phyloP scores from a whole-genome alignment of 2,797 vertebrate species.

The Thunnus albacares region DNA sequence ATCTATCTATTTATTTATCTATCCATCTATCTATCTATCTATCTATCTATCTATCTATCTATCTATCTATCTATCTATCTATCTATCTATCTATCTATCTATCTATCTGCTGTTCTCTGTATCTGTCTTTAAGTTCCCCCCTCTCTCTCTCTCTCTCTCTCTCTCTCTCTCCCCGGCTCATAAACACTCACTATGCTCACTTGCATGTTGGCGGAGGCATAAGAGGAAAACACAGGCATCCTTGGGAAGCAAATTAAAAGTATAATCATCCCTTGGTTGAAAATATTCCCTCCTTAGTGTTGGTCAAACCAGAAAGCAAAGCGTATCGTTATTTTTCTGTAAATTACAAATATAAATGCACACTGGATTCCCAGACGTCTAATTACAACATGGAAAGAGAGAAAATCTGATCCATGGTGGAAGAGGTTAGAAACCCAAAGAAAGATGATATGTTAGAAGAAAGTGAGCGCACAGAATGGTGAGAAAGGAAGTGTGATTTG shows the following conservation, averaged over 20 bases:
- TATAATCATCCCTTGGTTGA: conserved; percentile 49
- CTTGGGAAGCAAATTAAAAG: conserved; percentile 72
- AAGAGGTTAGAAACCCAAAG: conserved; percentile 57
- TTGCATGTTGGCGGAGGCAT: conserved; percentile 28
- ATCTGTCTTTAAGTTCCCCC: conserved; percentile 4
- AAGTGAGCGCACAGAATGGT: conserved; percentile 38
- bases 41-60: conserved; percentile 12
- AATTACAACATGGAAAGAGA: conserved; percentile 68
- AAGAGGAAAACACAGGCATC: conserved; percentile 49
- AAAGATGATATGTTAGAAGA: conserved; percentile 57
- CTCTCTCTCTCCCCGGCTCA: conserved; percentile 25
- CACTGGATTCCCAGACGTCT: conserved; percentile 67
- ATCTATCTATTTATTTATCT: background rate
- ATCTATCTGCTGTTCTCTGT: background rate
- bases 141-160: background rate
- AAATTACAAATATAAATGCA: conserved; percentile 67
- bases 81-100: background rate
- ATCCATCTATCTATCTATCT: conserved; percentile 21
- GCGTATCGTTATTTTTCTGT: conserved; percentile 61
- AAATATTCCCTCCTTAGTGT: conserved; percentile 48
- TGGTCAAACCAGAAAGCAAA: conserved; percentile 63
- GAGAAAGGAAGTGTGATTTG: conserved; percentile 35
- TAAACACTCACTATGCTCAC: conserved; percentile 33
- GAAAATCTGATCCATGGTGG: conserved; percentile 55
- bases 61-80: conserved; percentile 1